Evolutionary conservation across 2,113 vertebrate species (phyloP).

Genomic region (Sebastes schlegelii): DNA sequence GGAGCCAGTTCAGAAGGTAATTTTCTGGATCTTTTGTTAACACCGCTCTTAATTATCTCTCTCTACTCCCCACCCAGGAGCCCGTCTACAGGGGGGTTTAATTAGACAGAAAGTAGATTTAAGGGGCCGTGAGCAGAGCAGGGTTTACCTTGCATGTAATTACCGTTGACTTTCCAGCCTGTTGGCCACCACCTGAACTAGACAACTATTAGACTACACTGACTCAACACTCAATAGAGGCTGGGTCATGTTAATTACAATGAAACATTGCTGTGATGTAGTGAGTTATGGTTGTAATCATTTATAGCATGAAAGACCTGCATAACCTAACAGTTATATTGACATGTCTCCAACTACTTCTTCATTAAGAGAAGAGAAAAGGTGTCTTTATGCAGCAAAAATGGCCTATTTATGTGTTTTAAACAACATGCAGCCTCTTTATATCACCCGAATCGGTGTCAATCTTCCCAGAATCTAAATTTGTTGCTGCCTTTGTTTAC

Average conservation of each 20-base stretch:
- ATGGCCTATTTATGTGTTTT: not conserved
- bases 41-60: conserved; percentile 82
- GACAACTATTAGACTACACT: conserved; percentile 54
- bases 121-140: conserved; percentile 71
- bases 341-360: not conserved
- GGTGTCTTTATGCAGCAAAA: not conserved
- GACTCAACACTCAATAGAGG: conserved; percentile 43
- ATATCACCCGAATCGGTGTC: not conserved
- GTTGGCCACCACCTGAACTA: conserved; percentile 83
- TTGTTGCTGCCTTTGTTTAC: not conserved
- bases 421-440: not conserved
- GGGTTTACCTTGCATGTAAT: conserved; percentile 81
- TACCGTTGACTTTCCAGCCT: conserved; percentile 83
- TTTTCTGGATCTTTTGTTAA: conserved; percentile 84
- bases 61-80: conserved; percentile 58
- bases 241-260: conserved; percentile 13
- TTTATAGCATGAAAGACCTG: conserved; percentile 4
- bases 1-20: conserved; percentile 80
- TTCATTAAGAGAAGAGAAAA: not conserved
- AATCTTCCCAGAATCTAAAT: not conserved
- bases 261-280: conserved; percentile 12
- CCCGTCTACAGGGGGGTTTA: conserved; percentile 75
- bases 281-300: conserved; percentile 6
- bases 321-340: not conserved
- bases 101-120: conserved; percentile 84